Conservation (phyloP, 1,140 invertebrate genomes). For the Aphaenogaster rudis region DNA sequence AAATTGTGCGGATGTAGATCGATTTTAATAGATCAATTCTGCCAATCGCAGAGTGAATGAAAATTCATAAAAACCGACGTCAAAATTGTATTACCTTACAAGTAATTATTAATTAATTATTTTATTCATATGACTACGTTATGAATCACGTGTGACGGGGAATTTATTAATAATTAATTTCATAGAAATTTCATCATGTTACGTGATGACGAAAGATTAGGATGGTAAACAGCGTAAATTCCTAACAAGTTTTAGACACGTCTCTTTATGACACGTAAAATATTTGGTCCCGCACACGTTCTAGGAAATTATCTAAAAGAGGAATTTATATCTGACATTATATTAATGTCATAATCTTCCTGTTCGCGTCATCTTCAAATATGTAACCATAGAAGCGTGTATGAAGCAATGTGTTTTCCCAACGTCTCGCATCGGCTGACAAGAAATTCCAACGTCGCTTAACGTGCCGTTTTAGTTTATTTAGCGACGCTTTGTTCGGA, state of each 20-base stretch:
- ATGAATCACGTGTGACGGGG: neutral
- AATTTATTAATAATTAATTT: slow-evolving; percentile 1
- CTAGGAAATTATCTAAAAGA: neutral
- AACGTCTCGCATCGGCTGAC: neutral
- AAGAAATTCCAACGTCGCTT: neutral
- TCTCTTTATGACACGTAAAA: neutral
- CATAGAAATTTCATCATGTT: slow-evolving; percentile 4
- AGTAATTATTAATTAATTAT: neutral
- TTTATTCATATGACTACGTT: neutral
- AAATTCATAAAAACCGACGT: neutral
- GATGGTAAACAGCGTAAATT: neutral
- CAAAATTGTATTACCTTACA: neutral
- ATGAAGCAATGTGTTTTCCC: neutral
- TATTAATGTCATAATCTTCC: neutral
- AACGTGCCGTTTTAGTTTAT: neutral
- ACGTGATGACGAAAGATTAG: neutral
- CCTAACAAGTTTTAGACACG: neutral
- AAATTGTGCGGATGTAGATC: neutral
- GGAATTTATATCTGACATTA: neutral
- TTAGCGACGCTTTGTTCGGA: neutral
- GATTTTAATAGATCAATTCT: neutral
- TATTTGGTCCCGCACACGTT: neutral
- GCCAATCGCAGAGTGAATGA: neutral
- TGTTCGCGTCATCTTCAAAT: neutral
- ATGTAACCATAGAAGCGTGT: neutral